Percentiles rank a stretch among this genome's conserved stretches.
Conservation (phyloP, 2,113 vertebrate genomes). For the Marmota flaviventris region DNA sequence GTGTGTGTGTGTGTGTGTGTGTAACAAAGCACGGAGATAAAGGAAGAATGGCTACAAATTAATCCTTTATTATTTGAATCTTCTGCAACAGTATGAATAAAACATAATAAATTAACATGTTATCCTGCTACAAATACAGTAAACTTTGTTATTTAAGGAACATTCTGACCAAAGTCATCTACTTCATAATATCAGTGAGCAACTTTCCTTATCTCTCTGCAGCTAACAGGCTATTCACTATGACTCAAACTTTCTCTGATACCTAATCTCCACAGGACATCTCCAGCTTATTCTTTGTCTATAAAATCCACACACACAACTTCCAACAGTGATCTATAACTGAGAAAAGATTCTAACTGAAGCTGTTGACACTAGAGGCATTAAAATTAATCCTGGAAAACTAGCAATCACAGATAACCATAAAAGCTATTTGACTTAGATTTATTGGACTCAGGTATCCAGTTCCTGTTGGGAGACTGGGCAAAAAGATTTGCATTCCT, state of each 20-base stretch:
- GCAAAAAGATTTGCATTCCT: not conserved
- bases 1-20: not conserved
- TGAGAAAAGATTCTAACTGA: constrained; percentile 16
- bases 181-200: not conserved
- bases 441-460: not conserved
- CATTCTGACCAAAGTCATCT: constrained; percentile 45
- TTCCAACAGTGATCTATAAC: constrained; percentile 38
- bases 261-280: constrained; percentile 32
- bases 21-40: not conserved
- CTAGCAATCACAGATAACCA: not conserved
- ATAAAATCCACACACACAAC: not conserved
- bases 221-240: not conserved
- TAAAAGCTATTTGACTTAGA: not conserved
- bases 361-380: not conserved
- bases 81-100: not conserved
- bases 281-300: not conserved
- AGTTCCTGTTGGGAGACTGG: not conserved
- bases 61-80: constrained; percentile 23
- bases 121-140: constrained; percentile 12
- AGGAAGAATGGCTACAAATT: not conserved
- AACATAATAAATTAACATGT: not conserved
- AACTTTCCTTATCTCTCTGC: constrained; percentile 17
- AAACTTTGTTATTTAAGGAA: not conserved
- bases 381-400: constrained; percentile 50
- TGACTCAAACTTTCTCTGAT: not conserved